Percentiles rank a stretch among this genome's conserved stretches.
Conservation (phyloP, 2,797 vertebrate genomes). For the Poeciliopsis gracilis region DNA sequence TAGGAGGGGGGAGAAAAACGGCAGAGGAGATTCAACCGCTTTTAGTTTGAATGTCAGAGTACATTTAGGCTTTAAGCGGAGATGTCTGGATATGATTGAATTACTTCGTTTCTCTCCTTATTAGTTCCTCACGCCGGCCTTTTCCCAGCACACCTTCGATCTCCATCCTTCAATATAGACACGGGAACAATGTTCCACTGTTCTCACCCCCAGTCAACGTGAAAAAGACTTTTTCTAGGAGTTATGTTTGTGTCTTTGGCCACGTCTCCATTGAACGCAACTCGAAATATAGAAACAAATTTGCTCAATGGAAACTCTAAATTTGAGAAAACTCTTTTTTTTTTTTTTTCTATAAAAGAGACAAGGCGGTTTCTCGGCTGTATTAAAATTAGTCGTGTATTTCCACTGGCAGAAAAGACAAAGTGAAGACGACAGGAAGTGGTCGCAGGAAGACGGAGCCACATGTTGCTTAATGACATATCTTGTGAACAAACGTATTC, state of each 20-base stretch:
- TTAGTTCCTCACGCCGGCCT: constrained; percentile 38
- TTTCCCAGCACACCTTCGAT: constrained; percentile 13
- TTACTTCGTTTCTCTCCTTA: constrained; percentile 37
- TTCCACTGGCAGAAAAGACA: too few species aligned
- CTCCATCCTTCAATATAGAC: constrained; percentile 3
- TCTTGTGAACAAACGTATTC: too few species aligned
- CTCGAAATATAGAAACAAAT: too few species aligned
- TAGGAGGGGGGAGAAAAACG: constrained; percentile 23
- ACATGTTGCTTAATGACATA: too few species aligned
- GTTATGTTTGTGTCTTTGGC: constrained; percentile 24
- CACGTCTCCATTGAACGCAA: too few species aligned
- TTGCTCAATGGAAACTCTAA: too few species aligned
- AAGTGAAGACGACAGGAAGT: too few species aligned
- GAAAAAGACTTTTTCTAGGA: constrained; percentile 31
- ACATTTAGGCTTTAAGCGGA: constrained; percentile 43
- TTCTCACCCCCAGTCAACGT: background rate
- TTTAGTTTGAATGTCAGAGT: constrained; percentile 54
- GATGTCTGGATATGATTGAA: constrained; percentile 34
- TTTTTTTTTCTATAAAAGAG: too few species aligned
- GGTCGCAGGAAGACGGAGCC: too few species aligned
- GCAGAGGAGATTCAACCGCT: constrained; percentile 29
- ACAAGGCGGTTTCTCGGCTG: too few species aligned
- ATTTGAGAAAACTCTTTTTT: too few species aligned
- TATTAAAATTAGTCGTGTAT: too few species aligned
- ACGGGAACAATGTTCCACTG: background rate